Conservation (phyloP, 53 echinoderm and acorn worm species). For the Luidia sarsii region DNA sequence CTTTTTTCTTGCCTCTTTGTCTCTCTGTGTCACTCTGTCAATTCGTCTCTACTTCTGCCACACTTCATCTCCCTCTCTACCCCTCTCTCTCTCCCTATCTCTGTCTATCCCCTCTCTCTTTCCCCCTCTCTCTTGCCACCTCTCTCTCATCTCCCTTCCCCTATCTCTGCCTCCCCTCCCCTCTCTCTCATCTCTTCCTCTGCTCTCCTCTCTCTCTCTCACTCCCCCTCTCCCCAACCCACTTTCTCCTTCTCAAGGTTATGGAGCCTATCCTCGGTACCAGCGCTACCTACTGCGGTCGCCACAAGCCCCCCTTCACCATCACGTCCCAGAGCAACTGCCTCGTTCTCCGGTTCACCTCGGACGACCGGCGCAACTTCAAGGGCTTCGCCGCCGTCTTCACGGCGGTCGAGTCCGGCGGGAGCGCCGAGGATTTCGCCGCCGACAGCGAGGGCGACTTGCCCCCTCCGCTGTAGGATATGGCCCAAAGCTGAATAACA, state of each 20-base stretch:
- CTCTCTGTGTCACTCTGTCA: no score
- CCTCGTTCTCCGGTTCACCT: slow-evolving; percentile 40
- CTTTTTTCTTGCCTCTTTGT: no score
- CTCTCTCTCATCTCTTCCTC: no score
- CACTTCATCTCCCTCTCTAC: no score
- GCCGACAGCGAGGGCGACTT: background rate
- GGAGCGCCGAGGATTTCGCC: background rate
- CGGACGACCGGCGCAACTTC: background rate
- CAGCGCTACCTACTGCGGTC: slow-evolving; percentile 21
- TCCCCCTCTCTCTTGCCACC: no score
- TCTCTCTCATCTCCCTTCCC: no score
- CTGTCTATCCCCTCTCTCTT: no score
- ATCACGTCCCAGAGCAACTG: slow-evolving; percentile 38
- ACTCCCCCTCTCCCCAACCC: no score
- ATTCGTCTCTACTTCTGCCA: no score
- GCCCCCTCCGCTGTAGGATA: background rate
- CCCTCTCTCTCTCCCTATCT: no score
- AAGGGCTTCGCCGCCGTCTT: slow-evolving; percentile 28
- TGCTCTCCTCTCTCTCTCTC: background rate
- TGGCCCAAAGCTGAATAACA: background rate
- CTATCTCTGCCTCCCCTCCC: no score
- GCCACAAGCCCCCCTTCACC: slow-evolving; percentile 42
- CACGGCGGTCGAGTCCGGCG: slow-evolving; percentile 11
- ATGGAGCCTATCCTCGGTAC: slow-evolving; percentile 34
- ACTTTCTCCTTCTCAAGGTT: no score